A percentile compares a stretch with the other conserved stretches of the same genome.
Evolutionary conservation across 2,113 vertebrate genomes (phyloP).

Genomic region (Psettodes erumei): DNA sequence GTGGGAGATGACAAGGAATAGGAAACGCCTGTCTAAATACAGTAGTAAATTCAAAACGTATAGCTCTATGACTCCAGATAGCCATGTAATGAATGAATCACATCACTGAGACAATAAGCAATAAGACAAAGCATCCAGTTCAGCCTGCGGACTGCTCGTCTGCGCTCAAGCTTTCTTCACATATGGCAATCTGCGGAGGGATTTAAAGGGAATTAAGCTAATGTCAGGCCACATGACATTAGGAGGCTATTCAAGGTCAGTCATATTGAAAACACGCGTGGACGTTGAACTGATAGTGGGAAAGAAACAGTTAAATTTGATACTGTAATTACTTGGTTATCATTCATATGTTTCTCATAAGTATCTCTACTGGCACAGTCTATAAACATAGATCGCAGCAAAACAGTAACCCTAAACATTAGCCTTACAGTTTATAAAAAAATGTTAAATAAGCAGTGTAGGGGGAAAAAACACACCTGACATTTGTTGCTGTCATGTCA

Average conservation of each 20-base stretch:
- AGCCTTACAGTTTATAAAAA: neutral
- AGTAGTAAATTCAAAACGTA: no score
- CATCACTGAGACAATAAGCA: constrained; percentile 1
- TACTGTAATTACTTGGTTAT: neutral
- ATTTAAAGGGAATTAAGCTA: constrained; percentile 79
- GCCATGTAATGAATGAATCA: neutral
- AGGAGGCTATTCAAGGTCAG: constrained; percentile 67
- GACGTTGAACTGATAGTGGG: neutral
- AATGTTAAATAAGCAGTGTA: neutral
- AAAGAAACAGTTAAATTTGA: constrained; percentile 1
- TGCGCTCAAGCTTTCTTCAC: constrained; percentile 60
- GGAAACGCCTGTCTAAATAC: no score
- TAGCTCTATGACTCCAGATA: neutral
- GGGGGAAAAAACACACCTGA: neutral
- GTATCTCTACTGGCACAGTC: neutral
- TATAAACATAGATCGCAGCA: neutral
- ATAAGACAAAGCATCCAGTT: neutral
- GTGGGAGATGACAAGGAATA: neutral
- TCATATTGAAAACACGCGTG: constrained; percentile 36
- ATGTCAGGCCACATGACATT: constrained; percentile 54
- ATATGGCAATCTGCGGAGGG: constrained; percentile 70
- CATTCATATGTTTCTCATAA: no score
- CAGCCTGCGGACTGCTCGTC: constrained; percentile 30
- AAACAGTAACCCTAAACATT: neutral
- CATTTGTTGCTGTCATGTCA: constrained; percentile 22